These are phyloP conservation scores for Eidolon dupreanum DNA, from an alignment of 2,797 vertebrate genomes.

Conservation along the genomic window DNA sequence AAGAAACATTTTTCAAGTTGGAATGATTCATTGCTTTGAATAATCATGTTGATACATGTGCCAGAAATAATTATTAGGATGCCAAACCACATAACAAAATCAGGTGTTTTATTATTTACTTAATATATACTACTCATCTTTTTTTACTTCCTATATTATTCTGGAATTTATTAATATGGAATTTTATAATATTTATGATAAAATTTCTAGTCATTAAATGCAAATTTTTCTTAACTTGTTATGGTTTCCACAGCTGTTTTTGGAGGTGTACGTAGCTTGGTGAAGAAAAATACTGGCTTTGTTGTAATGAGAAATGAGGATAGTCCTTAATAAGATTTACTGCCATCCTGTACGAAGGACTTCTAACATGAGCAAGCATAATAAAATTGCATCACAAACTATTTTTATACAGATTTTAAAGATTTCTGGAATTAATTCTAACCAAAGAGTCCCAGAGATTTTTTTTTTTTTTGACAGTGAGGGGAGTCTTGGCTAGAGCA, in stretches of 20 bases:
- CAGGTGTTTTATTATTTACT: constrained; percentile 65
- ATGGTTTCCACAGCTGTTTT: constrained; percentile 45
- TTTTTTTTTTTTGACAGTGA: neutral
- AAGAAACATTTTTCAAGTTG: constrained; percentile 54
- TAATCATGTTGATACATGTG: constrained; percentile 24
- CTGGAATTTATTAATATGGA: constrained; percentile 56
- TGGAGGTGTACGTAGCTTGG: neutral
- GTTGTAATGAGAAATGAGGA: constrained; percentile 47
- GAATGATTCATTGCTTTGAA: constrained; percentile 57
- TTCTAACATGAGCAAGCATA: neutral
- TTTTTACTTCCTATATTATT: constrained; percentile 41
- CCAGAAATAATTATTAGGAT: constrained; percentile 61
- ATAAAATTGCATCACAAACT: constrained; percentile 30
- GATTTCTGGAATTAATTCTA: constrained; percentile 55
- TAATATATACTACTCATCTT: constrained; percentile 33
- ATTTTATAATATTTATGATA: constrained; percentile 65
- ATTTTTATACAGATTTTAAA: constrained; percentile 39
- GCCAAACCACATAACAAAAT: constrained; percentile 62
- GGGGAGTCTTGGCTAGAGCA: neutral
- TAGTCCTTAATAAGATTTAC: constrained; percentile 18
- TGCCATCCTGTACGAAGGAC: neutral
- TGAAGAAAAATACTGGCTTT: constrained; percentile 44
- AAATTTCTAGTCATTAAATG: constrained; percentile 62
- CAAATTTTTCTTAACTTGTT: constrained; percentile 50
- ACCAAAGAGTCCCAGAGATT: neutral